These are phyloP conservation scores for Druceiella hillmani DNA, from an alignment of 2,888 invertebrate genomes.

Conservation along the genomic window DNA sequence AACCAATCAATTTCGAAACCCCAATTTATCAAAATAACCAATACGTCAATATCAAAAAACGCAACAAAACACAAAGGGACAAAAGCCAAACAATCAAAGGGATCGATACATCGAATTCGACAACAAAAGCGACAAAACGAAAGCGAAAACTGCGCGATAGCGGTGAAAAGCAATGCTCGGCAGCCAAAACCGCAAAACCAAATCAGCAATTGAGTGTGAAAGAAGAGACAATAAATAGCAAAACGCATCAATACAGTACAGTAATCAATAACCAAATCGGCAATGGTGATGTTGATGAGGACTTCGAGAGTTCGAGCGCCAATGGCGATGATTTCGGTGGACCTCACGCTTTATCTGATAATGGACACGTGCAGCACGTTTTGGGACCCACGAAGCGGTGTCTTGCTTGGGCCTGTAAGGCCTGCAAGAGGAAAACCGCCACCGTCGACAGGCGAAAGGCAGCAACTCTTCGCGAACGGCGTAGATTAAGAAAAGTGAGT, in stretches of 20 bases:
- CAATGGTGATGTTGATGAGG: slow-evolving; percentile 1
- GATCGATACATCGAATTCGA: slow-evolving; percentile 30
- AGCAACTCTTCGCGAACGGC: slow-evolving; percentile 89
- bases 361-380: slow-evolving; percentile 44
- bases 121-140: slow-evolving; percentile 27
- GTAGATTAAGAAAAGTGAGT: slow-evolving; percentile 85
- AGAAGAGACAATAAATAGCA: too few species aligned
- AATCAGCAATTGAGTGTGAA: slow-evolving; percentile 4
- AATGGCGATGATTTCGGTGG: slow-evolving; percentile 29
- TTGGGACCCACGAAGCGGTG: slow-evolving; percentile 66
- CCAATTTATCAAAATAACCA: too few species aligned
- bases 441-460: slow-evolving; percentile 95
- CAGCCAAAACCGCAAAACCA: not conserved
- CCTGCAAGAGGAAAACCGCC: slow-evolving; percentile 94
- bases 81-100: slow-evolving; percentile 29
- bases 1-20: too few species aligned
- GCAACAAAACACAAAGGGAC: too few species aligned
- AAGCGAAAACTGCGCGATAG: not conserved
- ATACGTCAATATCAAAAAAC: not conserved
- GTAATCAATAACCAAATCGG: slow-evolving; percentile 4
- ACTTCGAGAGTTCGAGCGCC: slow-evolving; percentile 4
- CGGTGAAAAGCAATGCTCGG: slow-evolving; percentile 14
- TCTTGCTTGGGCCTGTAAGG: slow-evolving; percentile 95
- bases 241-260: not conserved
- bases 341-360: slow-evolving; percentile 22